Percentiles rank a stretch among this genome's conserved stretches.
Conservation (phyloP, 2,888 invertebrate species). For the Brachyptera putata region DNA sequence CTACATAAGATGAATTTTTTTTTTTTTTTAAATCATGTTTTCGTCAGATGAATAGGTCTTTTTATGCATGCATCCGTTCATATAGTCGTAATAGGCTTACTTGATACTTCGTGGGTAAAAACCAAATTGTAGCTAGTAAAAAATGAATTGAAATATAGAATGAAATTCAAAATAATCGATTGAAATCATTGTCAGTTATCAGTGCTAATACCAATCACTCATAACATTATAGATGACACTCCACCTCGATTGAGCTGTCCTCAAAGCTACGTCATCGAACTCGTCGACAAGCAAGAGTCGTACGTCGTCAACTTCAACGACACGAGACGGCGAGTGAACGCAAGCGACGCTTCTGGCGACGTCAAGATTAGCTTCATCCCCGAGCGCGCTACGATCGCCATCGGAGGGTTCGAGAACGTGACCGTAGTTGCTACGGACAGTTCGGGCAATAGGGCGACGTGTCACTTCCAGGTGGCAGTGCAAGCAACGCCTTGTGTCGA, state of each 20-base stretch:
- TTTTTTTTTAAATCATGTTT: no score
- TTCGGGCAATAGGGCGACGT: constrained; percentile 81
- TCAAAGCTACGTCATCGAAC: constrained; percentile 88
- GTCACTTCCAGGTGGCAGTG: constrained; percentile 90
- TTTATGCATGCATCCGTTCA: no score
- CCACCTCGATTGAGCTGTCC: constrained; percentile 88
- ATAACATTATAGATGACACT: constrained; percentile 69
- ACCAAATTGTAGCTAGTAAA: no score
- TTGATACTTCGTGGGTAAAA: no score
- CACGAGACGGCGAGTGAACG: constrained; percentile 76
- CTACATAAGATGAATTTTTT: no score
- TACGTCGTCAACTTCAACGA: constrained; percentile 90
- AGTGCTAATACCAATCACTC: no score
- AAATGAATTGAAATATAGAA: no score
- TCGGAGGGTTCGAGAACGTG: constrained; percentile 86
- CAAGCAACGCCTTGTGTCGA: constrained; percentile 92
- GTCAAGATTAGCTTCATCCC: constrained; percentile 78
- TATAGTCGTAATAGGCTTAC: no score
- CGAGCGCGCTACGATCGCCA: constrained; percentile 77
- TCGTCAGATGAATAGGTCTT: no score
- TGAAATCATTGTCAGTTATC: no score
- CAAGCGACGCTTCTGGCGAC: constrained; percentile 83
- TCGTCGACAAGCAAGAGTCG: constrained; percentile 84
- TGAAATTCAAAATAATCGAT: no score
- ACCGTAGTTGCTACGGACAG: constrained; percentile 85